These are phyloP conservation scores for Rhinolophus ferrumequinum DNA, from an alignment of 2,113 vertebrate species.

Conservation along the genomic window DNA sequence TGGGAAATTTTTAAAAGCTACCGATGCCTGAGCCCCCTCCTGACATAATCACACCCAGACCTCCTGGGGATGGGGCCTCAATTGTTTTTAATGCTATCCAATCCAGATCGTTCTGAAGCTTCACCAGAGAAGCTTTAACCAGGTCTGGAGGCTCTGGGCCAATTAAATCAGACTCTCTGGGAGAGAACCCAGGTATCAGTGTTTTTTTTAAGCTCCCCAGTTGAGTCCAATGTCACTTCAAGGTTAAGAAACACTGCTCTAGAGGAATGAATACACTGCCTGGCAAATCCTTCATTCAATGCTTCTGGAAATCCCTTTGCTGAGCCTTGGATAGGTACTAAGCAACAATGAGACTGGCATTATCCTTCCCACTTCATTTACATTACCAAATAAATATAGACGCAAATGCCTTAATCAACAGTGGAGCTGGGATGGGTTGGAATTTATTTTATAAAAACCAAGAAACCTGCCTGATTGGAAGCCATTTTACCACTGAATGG, in stretches of 20 bases:
- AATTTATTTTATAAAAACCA: background rate
- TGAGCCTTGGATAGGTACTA: background rate
- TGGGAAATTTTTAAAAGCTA: background rate
- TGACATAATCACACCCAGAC: background rate
- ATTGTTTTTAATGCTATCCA: background rate
- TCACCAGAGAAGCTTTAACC: background rate
- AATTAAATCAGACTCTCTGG: conserved; percentile 1
- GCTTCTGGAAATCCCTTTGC: background rate
- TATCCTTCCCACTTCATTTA: background rate
- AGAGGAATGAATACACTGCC: background rate
- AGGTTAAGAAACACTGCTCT: background rate
- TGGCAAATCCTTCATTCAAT: background rate
- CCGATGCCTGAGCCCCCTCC: background rate
- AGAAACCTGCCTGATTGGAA: background rate
- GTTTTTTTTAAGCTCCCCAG: conserved; percentile 16
- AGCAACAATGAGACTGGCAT: background rate
- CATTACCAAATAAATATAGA: background rate
- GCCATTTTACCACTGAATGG: background rate
- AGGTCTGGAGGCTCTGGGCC: background rate
- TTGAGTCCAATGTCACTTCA: background rate
- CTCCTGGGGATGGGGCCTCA: background rate
- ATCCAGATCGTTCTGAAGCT: conserved; percentile 25
- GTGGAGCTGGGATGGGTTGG: background rate
- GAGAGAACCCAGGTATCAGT: background rate
- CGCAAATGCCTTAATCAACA: background rate